Evolutionary conservation across 2,797 vertebrate genomes (phyloP).

Genomic region (Phylloscopus collybita): DNA sequence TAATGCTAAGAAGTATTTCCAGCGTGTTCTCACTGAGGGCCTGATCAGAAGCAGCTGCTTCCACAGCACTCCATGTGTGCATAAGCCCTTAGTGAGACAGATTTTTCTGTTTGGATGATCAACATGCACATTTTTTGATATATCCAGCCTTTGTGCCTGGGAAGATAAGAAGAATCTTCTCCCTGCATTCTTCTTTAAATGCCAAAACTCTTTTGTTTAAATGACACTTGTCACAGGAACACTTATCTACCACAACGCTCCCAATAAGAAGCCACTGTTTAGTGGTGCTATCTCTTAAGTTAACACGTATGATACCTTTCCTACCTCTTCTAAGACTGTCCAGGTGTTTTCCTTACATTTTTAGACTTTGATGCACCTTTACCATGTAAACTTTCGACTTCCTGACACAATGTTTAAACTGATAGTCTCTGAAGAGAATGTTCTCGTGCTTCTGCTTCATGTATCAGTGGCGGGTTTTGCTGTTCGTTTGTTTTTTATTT

Average conservation of each 20-base stretch:
- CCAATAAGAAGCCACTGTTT: not conserved
- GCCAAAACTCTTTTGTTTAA: constrained; percentile 26
- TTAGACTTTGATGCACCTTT: not conserved
- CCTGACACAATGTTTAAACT: not conserved
- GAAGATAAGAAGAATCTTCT: constrained; percentile 37
- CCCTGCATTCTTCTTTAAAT: constrained; percentile 28
- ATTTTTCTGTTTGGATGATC: constrained; percentile 51
- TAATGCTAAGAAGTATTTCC: constrained; percentile 47
- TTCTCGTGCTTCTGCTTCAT: not conserved
- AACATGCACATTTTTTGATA: constrained; percentile 23
- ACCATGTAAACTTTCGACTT: not conserved
- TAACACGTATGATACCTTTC: not conserved
- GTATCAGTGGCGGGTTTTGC: not conserved
- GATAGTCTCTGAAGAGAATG: not conserved
- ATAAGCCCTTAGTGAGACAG: constrained; percentile 33
- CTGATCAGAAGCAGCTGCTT: constrained; percentile 44
- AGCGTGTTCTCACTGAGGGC: constrained; percentile 7
- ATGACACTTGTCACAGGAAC: not conserved
- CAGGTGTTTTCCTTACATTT: not conserved
- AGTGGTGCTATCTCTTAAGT: not conserved
- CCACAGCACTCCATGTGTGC: not conserved
- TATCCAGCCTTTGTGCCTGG: not conserved
- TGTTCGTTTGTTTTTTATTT: not conserved
- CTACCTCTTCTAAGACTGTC: not conserved
- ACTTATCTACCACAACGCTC: not conserved